Evolutionary conservation across 2,888 invertebrate genomes (phyloP).

Genomic region (Argynnis bischoffii): DNA sequence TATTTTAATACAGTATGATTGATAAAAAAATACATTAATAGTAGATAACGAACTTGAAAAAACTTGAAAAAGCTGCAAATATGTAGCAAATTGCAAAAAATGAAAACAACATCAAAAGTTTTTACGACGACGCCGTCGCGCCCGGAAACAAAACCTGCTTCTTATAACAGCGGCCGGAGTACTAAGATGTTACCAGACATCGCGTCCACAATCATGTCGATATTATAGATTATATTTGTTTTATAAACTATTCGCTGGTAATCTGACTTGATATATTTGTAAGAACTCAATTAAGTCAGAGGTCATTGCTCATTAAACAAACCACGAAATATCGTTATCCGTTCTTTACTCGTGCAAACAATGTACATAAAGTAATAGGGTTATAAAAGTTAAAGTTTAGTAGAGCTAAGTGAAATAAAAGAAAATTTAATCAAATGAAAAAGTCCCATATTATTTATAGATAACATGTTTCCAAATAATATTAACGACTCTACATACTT

Average conservation of each 20-base stretch:
- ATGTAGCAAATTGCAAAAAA: conserved; percentile 12
- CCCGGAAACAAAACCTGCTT: conserved; percentile 16
- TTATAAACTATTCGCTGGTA: no score
- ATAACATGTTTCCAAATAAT: no score
- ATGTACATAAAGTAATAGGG: no score
- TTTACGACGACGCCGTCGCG: not conserved
- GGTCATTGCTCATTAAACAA: conserved; percentile 1
- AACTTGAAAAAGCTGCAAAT: not conserved
- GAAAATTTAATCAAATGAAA: no score
- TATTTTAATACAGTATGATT: not conserved
- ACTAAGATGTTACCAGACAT: not conserved
- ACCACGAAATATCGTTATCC: not conserved
- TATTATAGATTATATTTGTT: no score
- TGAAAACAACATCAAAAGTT: not conserved
- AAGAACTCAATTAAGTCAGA: not conserved
- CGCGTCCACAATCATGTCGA: no score
- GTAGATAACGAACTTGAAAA: conserved; percentile 6
- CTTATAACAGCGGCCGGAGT: not conserved
- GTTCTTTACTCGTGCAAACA: not conserved
- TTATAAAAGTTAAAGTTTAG: not conserved
- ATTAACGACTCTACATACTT: no score
- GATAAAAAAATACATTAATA: conserved; percentile 9
- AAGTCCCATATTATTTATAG: no score
- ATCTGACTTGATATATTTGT: not conserved
- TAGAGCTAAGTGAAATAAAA: no score